Conservation (phyloP, 2,113 vertebrate genomes). For the Porphyrio hochstetteri region DNA sequence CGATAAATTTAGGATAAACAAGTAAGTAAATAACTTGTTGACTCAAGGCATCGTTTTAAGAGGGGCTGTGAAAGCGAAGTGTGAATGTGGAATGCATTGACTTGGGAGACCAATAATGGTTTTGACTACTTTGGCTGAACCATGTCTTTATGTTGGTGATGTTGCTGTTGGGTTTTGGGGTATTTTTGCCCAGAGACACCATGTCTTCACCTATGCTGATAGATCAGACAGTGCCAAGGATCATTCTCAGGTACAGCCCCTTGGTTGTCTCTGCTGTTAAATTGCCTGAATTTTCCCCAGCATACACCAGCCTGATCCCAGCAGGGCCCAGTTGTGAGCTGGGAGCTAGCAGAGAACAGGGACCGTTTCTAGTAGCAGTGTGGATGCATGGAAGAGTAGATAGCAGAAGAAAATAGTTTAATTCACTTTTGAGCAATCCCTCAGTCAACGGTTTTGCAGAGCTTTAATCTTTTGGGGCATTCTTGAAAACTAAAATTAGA, state of each 20-base stretch:
- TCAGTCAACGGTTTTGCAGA: background rate
- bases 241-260: background rate
- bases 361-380: background rate
- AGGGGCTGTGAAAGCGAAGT: background rate
- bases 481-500: background rate
- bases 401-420: background rate
- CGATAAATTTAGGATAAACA: background rate
- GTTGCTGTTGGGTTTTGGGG: background rate
- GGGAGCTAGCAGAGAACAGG: background rate
- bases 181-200: background rate
- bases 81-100: background rate
- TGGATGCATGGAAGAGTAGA: background rate
- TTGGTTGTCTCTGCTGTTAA: background rate
- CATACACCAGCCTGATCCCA: background rate
- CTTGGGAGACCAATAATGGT: background rate
- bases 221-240: background rate
- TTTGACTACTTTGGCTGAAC: background rate
- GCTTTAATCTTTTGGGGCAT: background rate
- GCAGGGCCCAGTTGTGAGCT: background rate
- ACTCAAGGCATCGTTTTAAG: background rate
- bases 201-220: background rate
- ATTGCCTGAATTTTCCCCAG: background rate
- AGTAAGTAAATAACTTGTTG: background rate
- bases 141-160: background rate
- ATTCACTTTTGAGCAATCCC: background rate